Conservation (phyloP, 2,888 invertebrate species). For the Smittia sp. region DNA sequence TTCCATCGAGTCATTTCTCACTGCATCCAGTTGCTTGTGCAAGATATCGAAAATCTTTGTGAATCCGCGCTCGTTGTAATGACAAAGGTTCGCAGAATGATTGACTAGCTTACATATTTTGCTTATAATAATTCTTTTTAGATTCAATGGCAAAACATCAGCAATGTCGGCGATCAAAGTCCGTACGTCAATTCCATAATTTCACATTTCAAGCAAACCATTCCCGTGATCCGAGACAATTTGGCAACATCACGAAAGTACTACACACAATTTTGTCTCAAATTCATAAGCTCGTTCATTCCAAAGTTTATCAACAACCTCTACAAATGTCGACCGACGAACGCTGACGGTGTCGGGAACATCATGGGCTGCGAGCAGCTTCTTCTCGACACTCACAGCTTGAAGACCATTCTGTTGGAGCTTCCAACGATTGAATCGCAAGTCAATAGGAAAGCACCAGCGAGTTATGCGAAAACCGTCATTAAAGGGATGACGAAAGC, state of each 20-base stretch:
- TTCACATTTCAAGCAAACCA: slow-evolving; percentile 77
- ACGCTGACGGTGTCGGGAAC: slow-evolving; percentile 54
- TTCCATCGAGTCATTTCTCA: slow-evolving; percentile 81
- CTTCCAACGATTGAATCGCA: slow-evolving; percentile 90
- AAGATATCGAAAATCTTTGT: slow-evolving; percentile 91
- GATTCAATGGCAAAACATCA: slow-evolving; percentile 89
- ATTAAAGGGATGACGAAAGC: slow-evolving; percentile 90
- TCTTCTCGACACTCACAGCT: slow-evolving; percentile 87
- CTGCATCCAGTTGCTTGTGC: slow-evolving; percentile 88
- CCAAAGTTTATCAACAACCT: slow-evolving; percentile 89
- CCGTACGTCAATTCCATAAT: slow-evolving; percentile 89
- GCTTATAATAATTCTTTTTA: slow-evolving; percentile 47
- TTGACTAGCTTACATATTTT: slow-evolving; percentile 10
- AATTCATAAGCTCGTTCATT: slow-evolving; percentile 93
- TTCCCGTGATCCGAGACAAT: slow-evolving; percentile 87
- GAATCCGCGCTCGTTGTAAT: slow-evolving; percentile 90
- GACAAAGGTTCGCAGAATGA: slow-evolving; percentile 66
- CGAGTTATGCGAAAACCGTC: slow-evolving; percentile 75
- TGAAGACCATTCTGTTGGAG: slow-evolving; percentile 90
- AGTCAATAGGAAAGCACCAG: slow-evolving; percentile 83
- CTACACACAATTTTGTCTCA: slow-evolving; percentile 95
- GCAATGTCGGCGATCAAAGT: slow-evolving; percentile 95
- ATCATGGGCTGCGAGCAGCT: slow-evolving; percentile 91
- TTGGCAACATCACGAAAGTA: slow-evolving; percentile 91
- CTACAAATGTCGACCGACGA: slow-evolving; percentile 87